A percentile compares a stretch with the other conserved stretches of the same genome.
Evolutionary conservation across 1,140 invertebrate species (phyloP).

Genomic region (Saxidomus purpurata): DNA sequence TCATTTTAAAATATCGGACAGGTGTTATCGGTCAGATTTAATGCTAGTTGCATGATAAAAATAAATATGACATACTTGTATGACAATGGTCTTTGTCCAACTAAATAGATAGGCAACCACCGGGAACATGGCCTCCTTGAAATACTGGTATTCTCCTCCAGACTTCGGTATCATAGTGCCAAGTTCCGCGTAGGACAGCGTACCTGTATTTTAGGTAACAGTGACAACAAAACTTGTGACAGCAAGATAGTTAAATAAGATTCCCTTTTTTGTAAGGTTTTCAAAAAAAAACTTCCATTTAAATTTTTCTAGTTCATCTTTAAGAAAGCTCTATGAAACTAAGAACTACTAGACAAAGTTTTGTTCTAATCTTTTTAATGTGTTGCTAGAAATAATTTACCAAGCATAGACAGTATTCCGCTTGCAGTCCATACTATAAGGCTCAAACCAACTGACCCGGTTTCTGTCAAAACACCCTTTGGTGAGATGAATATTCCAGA

Average conservation of each 20-base stretch:
- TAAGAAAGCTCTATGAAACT: too few relatives aligned
- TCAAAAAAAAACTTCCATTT: too few relatives aligned
- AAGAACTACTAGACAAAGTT: too few relatives aligned
- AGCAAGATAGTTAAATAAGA: too few relatives aligned
- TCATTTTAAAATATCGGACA: too few relatives aligned
- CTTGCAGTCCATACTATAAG: conserved; percentile 91
- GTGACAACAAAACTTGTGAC: too few relatives aligned
- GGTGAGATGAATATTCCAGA: conserved; percentile 99
- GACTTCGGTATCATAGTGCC: conserved; percentile 80
- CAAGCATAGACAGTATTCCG: conserved; percentile 77
- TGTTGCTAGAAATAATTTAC: too few relatives aligned
- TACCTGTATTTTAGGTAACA: conserved; percentile 73
- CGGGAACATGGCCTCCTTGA: conserved; percentile 74
- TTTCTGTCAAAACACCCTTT: conserved; percentile 93
- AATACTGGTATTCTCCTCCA: conserved; percentile 83
- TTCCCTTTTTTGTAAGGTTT: too few relatives aligned
- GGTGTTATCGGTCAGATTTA: too few relatives aligned
- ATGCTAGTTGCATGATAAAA: too few relatives aligned
- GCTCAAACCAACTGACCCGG: conserved; percentile 94
- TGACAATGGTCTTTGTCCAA: conserved; percentile 87
- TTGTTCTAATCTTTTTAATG: too few relatives aligned
- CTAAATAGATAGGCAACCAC: conserved; percentile 72
- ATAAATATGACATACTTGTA: conserved; percentile 6
- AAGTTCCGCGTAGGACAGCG: conserved; percentile 82
- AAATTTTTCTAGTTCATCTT: too few relatives aligned